Base-by-base conservation (phyloP, 2,888 invertebrate genomes). In the Heliconius sara region DNA sequence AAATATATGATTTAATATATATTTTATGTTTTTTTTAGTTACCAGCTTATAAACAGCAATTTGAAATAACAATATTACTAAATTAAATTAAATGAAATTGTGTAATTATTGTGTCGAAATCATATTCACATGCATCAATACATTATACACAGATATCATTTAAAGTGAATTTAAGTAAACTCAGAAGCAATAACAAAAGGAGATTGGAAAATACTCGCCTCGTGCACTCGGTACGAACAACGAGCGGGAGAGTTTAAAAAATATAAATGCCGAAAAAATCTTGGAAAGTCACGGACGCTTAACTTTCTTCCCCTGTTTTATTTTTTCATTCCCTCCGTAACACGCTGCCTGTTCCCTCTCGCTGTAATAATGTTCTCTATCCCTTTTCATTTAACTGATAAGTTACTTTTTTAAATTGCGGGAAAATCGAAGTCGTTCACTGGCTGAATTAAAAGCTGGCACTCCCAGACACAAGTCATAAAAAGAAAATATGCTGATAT, bases 221-320 rank as follows among this genome's bases (percentile, higher is more conserved):
- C 91, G 91, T 92, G 90, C 90, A 92, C 90, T 91, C 87, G 88
- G 88, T 86, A 90, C 89, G 89, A 83, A 87, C 88, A 86, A 85
- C 86, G 86, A 89, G 88, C 91, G 91, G 91, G 92, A 93, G 94
- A 94, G 86, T 94, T 94, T 93, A 92, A 94, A 92, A 94, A 95
- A 95, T 93, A 94, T 92, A 93, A 94, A 94, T 92, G 91, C 89
- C 90, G 88, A 93, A 94, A 93, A 94, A 95, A 94, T 93, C 94
- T 95, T 95, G 92, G 93, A 95, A 95, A 95, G 95, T 95, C 95
- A 95, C 95, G 95, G 95, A 93, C 94, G 95, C 95, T 95, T 95
- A 95, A 95, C 95, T 95, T 95, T 94, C 91, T 92, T 94, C 95
- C 95, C 95, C 95, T 91, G 93, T 94, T 95, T 95, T 95, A 95